These are phyloP conservation scores for Forbesichthys papilliferus DNA, from an alignment of 2,113 vertebrate species.

Conservation along the genomic window DNA sequence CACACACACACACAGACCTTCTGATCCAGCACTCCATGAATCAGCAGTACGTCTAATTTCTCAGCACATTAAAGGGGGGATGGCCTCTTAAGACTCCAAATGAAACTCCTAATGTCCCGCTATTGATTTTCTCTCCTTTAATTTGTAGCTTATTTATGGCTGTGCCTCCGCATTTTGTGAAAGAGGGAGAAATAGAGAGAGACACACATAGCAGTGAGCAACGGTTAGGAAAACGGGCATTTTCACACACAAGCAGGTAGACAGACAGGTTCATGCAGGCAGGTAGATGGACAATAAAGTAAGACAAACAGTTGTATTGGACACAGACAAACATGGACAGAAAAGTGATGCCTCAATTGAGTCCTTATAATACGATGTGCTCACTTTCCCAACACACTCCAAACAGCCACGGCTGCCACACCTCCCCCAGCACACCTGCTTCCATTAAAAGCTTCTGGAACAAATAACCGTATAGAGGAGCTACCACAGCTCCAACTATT, in stretches of 20 bases:
- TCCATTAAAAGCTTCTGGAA: conserved; percentile 46
- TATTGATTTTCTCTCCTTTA: conserved; percentile 74
- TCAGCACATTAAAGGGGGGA: conserved; percentile 63
- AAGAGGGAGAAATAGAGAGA: conserved; percentile 8
- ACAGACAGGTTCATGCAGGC: conserved; percentile 21
- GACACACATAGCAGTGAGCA: background rate
- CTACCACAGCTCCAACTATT: conserved; percentile 6
- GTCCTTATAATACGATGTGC: conserved; percentile 27
- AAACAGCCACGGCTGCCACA: conserved; percentile 30
- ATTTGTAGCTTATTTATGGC: conserved; percentile 76
- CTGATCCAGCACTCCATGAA: conserved; percentile 50
- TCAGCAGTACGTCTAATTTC: conserved; percentile 66
- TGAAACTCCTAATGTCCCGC: conserved; percentile 69
- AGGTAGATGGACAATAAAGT: conserved; percentile 29
- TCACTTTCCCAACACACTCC: conserved; percentile 39
- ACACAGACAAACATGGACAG: conserved; percentile 34
- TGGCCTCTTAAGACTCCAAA: conserved; percentile 67
- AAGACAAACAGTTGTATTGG: conserved; percentile 45
- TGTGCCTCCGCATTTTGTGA: conserved; percentile 26
- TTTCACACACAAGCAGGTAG: background rate
- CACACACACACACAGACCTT: conserved; percentile 1
- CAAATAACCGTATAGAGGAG: conserved; percentile 34
- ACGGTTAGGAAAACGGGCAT: background rate
- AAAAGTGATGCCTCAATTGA: conserved; percentile 29
- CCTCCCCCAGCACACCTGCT: conserved; percentile 3